phyloP scores from a whole-genome alignment of 2,888 invertebrate genomes.

The Brachycybe producta region DNA sequence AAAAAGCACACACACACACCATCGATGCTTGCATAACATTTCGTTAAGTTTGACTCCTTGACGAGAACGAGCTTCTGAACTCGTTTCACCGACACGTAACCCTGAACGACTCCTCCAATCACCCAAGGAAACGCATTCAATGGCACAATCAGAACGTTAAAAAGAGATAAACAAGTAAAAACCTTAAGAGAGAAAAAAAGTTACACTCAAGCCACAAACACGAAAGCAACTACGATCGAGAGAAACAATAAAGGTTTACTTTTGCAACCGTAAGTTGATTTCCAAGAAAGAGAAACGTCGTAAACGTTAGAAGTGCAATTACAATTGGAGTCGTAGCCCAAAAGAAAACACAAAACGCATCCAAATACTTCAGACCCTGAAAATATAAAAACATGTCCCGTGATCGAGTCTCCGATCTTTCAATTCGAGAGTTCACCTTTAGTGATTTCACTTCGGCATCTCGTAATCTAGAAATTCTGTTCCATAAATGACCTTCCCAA shows the following conservation, averaged over 20 bases:
- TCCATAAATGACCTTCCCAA: constrained; percentile 80
- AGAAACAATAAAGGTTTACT: constrained; percentile 35
- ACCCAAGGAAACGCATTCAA: constrained; percentile 98
- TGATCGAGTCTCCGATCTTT: neutral
- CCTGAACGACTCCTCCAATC: constrained; percentile 86
- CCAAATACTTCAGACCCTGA: constrained; percentile 75
- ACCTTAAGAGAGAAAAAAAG: constrained; percentile 37
- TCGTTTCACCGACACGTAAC: constrained; percentile 83
- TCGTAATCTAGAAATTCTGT: constrained; percentile 41
- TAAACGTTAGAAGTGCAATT: constrained; percentile 70
- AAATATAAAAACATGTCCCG: constrained; percentile 21
- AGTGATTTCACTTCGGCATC: constrained; percentile 59
- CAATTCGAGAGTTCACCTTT: constrained; percentile 32
- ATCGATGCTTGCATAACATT: constrained; percentile 42
- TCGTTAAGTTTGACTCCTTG: constrained; percentile 42
- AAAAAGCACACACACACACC: constrained; percentile 3
- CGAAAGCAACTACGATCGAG: neutral
- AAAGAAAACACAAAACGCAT: constrained; percentile 93
- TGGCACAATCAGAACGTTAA: constrained; percentile 91
- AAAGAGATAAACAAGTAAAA: constrained; percentile 84
- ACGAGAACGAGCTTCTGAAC: constrained; percentile 57
- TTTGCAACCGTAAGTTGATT: constrained; percentile 71
- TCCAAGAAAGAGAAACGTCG: constrained; percentile 61
- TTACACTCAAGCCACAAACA: neutral
- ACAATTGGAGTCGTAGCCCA: constrained; percentile 96